These are phyloP conservation scores for Rhopalosiphum maidis DNA, from an alignment of 1,140 invertebrate genomes.

Conservation along the genomic window DNA sequence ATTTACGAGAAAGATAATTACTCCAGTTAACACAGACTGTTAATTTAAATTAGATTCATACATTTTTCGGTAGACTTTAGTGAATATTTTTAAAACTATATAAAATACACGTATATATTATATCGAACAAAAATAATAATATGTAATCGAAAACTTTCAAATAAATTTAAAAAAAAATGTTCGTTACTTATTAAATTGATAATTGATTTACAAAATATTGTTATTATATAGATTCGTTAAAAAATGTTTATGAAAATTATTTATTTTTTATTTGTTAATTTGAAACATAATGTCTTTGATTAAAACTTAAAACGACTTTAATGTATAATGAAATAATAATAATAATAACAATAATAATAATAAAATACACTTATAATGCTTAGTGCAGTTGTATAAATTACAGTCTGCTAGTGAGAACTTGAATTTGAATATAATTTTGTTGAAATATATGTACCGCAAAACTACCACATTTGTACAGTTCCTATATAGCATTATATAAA, in stretches of 20 bases:
- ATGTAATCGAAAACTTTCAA: background rate
- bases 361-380: background rate
- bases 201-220: background rate
- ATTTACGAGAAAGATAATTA: slow-evolving; percentile 25
- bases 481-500: background rate
- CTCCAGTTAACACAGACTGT: background rate
- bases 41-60: slow-evolving; percentile 40
- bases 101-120: background rate
- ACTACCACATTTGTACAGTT: background rate
- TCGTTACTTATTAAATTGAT: background rate
- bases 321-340: background rate
- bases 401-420: background rate
- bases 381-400: background rate
- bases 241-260: background rate
- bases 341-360: background rate
- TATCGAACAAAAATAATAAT: background rate
- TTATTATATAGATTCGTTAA: background rate
- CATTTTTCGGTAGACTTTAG: background rate
- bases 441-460: background rate
- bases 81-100: background rate
- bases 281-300: background rate
- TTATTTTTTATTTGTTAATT: background rate
- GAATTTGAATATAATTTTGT: background rate
- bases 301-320: background rate
- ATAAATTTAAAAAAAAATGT: background rate